These are phyloP conservation scores for Yoshiicerus persimilis DNA, from an alignment of 1,140 invertebrate species.

Conservation along the genomic window DNA sequence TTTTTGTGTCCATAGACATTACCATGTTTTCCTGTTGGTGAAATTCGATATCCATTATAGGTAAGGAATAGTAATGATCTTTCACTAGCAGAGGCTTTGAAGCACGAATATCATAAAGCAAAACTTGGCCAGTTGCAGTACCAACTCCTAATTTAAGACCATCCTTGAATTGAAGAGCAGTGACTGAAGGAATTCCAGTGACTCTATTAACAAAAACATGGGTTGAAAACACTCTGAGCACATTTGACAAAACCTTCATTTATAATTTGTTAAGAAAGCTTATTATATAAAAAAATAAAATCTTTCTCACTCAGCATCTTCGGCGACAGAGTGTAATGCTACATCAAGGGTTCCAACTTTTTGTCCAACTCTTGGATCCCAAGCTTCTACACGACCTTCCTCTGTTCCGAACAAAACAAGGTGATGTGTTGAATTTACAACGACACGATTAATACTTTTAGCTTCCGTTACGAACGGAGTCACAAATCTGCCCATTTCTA, in stretches of 20 bases:
- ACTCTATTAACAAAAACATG: conserved; percentile 56
- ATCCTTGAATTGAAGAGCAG: conserved; percentile 77
- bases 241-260: conserved; percentile 6
- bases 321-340: conserved; percentile 69
- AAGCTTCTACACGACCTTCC: conserved; percentile 91
- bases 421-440: conserved; percentile 86
- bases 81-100: conserved; percentile 85
- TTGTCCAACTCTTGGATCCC: conserved; percentile 82
- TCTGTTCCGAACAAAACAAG: conserved; percentile 84
- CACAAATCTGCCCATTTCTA: conserved; percentile 92
- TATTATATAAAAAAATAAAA: not conserved
- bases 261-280: conserved; percentile 33
- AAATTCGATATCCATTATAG: conserved; percentile 88
- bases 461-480: conserved; percentile 76
- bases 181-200: conserved; percentile 72
- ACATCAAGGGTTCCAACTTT: conserved; percentile 82
- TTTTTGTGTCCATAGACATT: conserved; percentile 86
- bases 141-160: conserved; percentile 85
- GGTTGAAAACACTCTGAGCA: not conserved
- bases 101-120: conserved; percentile 93
- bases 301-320: conserved; percentile 61
- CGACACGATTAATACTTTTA: conserved; percentile 78
- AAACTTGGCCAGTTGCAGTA: conserved; percentile 86
- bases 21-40: conserved; percentile 78
- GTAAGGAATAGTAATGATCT: conserved; percentile 91